Evolutionary conservation across 2,113 vertebrate species (phyloP).

Genomic region (Campylomormyrus numenius): DNA sequence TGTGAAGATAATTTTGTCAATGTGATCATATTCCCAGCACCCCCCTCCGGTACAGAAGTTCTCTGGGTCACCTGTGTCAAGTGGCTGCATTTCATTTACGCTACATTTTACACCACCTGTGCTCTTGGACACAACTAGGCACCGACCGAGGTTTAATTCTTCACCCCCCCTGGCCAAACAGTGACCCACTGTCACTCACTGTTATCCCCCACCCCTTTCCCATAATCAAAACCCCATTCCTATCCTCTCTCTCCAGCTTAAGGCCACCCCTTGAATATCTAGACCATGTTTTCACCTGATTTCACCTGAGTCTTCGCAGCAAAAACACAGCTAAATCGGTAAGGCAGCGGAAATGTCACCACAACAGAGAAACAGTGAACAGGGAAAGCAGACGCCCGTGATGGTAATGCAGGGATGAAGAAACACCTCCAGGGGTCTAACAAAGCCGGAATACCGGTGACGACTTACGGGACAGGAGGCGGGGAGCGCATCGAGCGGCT

Average conservation of each 20-base stretch:
- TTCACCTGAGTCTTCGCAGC: neutral
- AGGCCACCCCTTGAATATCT: neutral
- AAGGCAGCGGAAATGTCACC: neutral
- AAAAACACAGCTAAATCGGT: neutral
- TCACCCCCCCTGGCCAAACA: conserved; percentile 20
- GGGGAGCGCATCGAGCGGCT: neutral
- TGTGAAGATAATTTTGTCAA: conserved; percentile 59
- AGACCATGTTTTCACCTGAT: neutral
- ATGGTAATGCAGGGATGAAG: neutral
- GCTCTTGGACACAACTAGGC: conserved; percentile 31
- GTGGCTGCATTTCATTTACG: conserved; percentile 59
- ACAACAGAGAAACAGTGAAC: neutral
- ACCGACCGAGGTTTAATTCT: conserved; percentile 28
- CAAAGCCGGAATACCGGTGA: neutral
- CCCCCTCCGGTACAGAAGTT: conserved; percentile 18
- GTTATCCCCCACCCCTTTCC: conserved; percentile 14
- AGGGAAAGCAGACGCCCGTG: neutral
- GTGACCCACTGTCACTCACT: conserved; percentile 39
- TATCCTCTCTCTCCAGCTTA: neutral
- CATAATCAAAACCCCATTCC: neutral
- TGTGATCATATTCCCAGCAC: conserved; percentile 49
- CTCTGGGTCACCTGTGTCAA: conserved; percentile 61
- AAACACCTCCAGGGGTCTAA: neutral
- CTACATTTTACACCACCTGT: conserved; percentile 36
- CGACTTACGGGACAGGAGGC: neutral